Evolutionary conservation across 2,888 invertebrate species (phyloP), one percentile per base, ranked within the genome.

Genomic region (Meta bourneti): DNA sequence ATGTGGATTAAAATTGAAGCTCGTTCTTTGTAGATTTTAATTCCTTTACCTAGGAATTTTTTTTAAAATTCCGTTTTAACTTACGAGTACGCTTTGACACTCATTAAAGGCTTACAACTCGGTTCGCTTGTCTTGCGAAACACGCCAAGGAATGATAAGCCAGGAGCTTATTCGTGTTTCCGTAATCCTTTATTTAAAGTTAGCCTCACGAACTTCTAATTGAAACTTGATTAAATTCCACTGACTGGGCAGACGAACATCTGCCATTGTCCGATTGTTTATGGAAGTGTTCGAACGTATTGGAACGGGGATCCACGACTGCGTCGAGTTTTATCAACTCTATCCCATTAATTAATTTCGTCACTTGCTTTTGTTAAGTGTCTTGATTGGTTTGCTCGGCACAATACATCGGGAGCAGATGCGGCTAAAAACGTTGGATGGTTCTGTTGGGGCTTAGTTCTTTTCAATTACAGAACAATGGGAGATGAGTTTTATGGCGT

Each of bases 191-290:
- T 34, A 34, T 34, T 34, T 34, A 0, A 61, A 61, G 61, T 61
- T 61, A 61, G 5, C 11, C 61, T 61, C 11, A 79, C 52, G 7
- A 13, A 20, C 19, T 7, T 78, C 52, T 78, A 54, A 79, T 79
- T 61, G 79, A 79, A 79, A 54, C 54, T 19, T 79, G 54, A 79
- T 79, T 61, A 79, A 54, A 79, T 79, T 79, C n/a, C 19, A 6
- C 20, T 16, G 61, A 16, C 16, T 61, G 11, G 13, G 54, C 11
- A 61, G 61, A 79, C 19, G 54, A 19, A 20, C 20, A 54, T 20
- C 54, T 20, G 20, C 20, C 54, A 79, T 61, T 61, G 11, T 34
- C 54, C 54, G 9, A 19, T 79, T 54, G 54, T 54, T 79, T 79
- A 79, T 79, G 2, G 79, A 20, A 54, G 54, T 54, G 34, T 9